Conservation (phyloP, 2,888 invertebrate genomes). For the Paralinhomoeus sp. region DNA sequence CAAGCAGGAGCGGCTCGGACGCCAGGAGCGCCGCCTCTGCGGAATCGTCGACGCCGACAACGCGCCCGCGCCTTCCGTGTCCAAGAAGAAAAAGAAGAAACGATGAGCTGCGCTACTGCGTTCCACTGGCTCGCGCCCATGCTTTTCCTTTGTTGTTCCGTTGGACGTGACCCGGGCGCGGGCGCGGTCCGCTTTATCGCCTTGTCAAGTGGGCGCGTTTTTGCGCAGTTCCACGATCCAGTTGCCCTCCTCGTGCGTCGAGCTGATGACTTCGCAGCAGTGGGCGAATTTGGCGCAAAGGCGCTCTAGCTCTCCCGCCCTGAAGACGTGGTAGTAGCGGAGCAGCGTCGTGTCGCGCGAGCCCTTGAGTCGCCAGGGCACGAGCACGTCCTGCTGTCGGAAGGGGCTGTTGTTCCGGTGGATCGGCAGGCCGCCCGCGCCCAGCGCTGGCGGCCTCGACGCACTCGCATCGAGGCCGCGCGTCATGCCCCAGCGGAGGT, state of each 20-base stretch:
- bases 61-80: no score
- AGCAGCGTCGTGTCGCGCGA: slow-evolving; percentile 1
- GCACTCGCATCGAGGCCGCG: not conserved
- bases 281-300: slow-evolving; percentile 9
- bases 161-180: no score
- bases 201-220: no score
- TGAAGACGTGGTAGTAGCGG: slow-evolving; percentile 23
- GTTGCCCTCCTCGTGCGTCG: slow-evolving; percentile 21
- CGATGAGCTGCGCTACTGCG: no score
- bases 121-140: no score
- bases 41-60: no score
- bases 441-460: slow-evolving; percentile 11
- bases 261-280: slow-evolving; percentile 9
- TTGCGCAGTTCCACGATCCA: slow-evolving; percentile 17
- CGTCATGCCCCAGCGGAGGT: slow-evolving; percentile 33
- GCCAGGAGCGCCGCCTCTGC: no score
- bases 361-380: slow-evolving; percentile 63
- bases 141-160: no score
- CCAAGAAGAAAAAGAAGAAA: no score
- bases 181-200: no score
- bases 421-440: slow-evolving; percentile 38
- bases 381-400: slow-evolving; percentile 62
- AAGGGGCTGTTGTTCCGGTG: slow-evolving; percentile 79
- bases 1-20: no score
- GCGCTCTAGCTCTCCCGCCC: slow-evolving; percentile 17